Base-by-base conservation (phyloP, 2,888 invertebrate species). In the Hoplodrina ambigua region DNA sequence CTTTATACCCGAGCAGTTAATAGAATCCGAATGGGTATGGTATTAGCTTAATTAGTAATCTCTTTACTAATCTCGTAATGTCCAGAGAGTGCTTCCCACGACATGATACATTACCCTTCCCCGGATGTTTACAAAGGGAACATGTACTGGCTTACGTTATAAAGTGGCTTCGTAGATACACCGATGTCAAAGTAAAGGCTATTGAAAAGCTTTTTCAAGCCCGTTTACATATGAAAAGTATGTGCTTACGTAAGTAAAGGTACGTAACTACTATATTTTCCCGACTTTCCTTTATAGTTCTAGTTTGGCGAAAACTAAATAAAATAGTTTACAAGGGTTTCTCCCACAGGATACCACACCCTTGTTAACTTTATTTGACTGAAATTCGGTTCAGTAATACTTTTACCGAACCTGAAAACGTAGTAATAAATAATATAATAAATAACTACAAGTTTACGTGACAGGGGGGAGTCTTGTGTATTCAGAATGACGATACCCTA, bases 301-400 rank as follows among this genome's bases (percentile, higher is more conserved):
- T 78, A 81, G 77, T 85, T 86, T 72, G 69, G 79, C 72, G 83
- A 83, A 90, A 90, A 87, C 85, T 85, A 88, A 89, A 90, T 90
- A 90, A 91, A 92, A 91, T 89, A 90, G 89, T 91, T 91, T 87
- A 86, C 87, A 88, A 88, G 89, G 90, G 90, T 89, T 78, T 78
- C 69, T 88, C 91, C 90, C 92, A 65, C 70, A 76, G 90, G 91
- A 86, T 82, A 59, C 72, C 75, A 85, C 80, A 86, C 84, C 87
- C 86, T 86, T 85, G 85, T 87, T 87, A 87, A 84, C 80, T 87
- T 90, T 87, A 89, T 90, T 89, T 85, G 81, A 86, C 86, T 85
- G 87, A 84, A 85, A 86, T 87, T 85, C 81, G 65, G 72, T 78
- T 70, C 71, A 59, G 69, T 82, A 86, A 85, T 86, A 83, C 82